Evolutionary conservation across 2,797 vertebrate genomes (phyloP).

Genomic region (Labroides dimidiatus): DNA sequence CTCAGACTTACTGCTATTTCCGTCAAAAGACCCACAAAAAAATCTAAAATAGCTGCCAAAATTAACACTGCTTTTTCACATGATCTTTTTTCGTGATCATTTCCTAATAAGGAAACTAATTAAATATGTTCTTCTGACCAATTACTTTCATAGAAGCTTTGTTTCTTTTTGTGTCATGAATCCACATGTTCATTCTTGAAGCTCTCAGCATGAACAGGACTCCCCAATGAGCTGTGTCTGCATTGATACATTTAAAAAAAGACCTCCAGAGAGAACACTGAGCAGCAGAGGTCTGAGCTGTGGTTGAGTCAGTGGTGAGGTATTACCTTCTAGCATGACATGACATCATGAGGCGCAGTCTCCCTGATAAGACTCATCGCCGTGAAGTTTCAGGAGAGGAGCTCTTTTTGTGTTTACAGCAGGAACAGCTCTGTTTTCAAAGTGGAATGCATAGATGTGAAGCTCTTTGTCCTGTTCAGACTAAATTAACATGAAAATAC

Average conservation of each 20-base stretch:
- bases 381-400: conserved; percentile 29
- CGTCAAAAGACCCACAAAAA: too few species aligned
- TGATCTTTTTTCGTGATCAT: too few species aligned
- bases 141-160: neutral
- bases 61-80: too few species aligned
- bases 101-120: too few species aligned
- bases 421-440: conserved; percentile 30
- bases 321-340: conserved; percentile 40
- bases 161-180: neutral
- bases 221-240: conserved; percentile 32
- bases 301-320: conserved; percentile 27
- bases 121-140: too few species aligned
- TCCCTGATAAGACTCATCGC: conserved; percentile 41
- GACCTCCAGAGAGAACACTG: conserved; percentile 24
- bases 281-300: conserved; percentile 10
- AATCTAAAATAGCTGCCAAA: too few species aligned
- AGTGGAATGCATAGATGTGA: conserved; percentile 17
- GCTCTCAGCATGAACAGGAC: conserved; percentile 7
- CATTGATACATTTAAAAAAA: conserved; percentile 12
- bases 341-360: conserved; percentile 42
- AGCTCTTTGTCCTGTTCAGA: conserved; percentile 54
- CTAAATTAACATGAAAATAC: conserved; percentile 25
- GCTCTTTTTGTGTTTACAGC: conserved; percentile 27
- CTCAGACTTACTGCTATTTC: too few species aligned
- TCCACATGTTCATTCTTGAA: conserved; percentile 11